Base-by-base conservation (phyloP, 2,888 invertebrate species). In the Notocelia uddmanniana region DNA sequence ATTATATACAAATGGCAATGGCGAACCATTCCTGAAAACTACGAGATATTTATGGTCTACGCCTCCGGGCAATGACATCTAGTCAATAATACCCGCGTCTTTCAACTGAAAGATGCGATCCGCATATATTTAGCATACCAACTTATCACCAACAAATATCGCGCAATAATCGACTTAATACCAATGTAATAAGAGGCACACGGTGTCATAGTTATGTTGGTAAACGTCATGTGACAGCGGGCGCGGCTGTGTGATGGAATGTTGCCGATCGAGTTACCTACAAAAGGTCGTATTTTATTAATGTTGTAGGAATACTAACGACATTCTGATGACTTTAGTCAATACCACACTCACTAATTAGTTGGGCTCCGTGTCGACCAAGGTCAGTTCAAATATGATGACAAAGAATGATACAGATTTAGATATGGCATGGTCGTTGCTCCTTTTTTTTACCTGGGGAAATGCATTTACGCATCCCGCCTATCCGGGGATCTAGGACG, bases 101-200 rank as follows among this genome's bases (percentile, higher is more conserved):
- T 18, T 9, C 45, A n/a, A n/a, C n/a, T 60, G 23, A 60, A 45
- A 60, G 21, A 59, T 59, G 60, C n/a, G 60, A 60, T 60, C 58
- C 18, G 23, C 34, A 19, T 60, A 60, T 60, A 60, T 45, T 60
- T 60, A 60, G 45, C 15, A 21, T 26, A 55, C 55, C 55, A 55
- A 18, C 18, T 57, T 41, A 41, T 26, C 3, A 23, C 45, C 3
- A 10, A 60, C 45, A 45, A n/a, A 8, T 18, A 21, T 57, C 45
- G 8, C 6, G 10, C 23, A n/a, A 45, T 9, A 26, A n/a, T 60
- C 9, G 45, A n/a, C 45, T 45, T 26, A 18, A 41, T 10, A 8
- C 1, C 11, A 23, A n/a, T 2, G 6, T 3, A n/a, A 60, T 23
- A 26, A 6, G 45, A 45, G n/a, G 23, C 23, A 10, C 11, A 6